Conservation (phyloP, 2,113 vertebrate species). For the Tylochromis polylepis region DNA sequence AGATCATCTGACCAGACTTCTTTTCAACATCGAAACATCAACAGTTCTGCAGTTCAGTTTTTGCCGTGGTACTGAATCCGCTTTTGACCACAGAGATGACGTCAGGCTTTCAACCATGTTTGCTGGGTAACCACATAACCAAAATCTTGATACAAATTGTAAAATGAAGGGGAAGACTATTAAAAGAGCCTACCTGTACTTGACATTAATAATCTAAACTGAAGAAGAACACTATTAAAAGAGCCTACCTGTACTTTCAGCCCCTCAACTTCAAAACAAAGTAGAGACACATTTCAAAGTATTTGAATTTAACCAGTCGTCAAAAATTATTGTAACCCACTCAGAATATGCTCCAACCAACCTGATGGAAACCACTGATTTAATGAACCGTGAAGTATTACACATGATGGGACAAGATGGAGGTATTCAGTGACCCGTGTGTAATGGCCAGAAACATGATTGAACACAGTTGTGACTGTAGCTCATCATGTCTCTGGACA, state of each 20-base stretch:
- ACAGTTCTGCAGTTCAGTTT: neutral
- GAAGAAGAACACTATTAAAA: neutral
- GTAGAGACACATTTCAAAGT: neutral
- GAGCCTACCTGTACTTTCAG: neutral
- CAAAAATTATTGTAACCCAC: neutral
- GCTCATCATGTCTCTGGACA: neutral
- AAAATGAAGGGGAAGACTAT: neutral
- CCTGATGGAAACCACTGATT: conserved; percentile 1
- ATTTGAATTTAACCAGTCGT: neutral
- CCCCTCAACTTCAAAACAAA: neutral
- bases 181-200: neutral
- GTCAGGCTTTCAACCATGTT: neutral
- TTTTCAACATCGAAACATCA: neutral
- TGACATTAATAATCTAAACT: neutral
- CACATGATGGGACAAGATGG: neutral
- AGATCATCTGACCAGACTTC: neutral
- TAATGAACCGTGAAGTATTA: neutral
- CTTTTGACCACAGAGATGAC: neutral
- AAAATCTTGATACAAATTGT: neutral
- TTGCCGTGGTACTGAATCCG: neutral
- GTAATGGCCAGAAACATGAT: neutral
- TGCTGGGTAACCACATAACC: neutral
- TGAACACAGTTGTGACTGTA: neutral
- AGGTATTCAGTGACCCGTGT: neutral
- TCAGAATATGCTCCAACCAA: neutral